phyloP scores from a whole-genome alignment of 2,888 invertebrate genomes.

The Polydrusus cervinus region DNA sequence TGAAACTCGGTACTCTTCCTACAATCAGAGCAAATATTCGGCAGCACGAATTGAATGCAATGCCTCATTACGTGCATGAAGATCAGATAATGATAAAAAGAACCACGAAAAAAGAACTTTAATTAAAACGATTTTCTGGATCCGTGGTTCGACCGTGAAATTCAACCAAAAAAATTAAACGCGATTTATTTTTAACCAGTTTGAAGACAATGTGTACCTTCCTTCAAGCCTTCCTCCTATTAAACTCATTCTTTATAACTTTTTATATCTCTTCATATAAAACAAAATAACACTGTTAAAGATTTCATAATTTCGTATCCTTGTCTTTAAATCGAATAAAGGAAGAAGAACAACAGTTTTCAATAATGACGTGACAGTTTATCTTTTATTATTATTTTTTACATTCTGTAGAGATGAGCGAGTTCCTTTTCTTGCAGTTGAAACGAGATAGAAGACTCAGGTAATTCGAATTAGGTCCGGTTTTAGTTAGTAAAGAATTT shows the following conservation, averaged over 20 bases:
- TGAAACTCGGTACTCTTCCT: neutral
- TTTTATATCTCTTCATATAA: slow-evolving; percentile 37
- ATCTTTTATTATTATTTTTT: slow-evolving; percentile 52
- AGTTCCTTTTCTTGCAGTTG: neutral
- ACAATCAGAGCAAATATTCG: slow-evolving; percentile 10
- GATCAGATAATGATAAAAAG: slow-evolving; percentile 44
- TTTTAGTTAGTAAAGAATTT: slow-evolving; percentile 64
- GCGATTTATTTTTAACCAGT: slow-evolving; percentile 46
- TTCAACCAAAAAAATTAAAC: slow-evolving; percentile 44
- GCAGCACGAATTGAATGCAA: slow-evolving; percentile 31
- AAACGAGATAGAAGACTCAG: slow-evolving; percentile 48
- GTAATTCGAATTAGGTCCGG: slow-evolving; percentile 62
- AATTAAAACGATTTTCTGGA: slow-evolving; percentile 53
- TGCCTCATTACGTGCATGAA: slow-evolving; percentile 42
- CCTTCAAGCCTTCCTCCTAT: slow-evolving; percentile 30
- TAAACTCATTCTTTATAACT: slow-evolving; percentile 30
- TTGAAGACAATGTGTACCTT: slow-evolving; percentile 36
- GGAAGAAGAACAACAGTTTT: slow-evolving; percentile 37
- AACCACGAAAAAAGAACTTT: slow-evolving; percentile 47
- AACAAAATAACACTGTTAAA: slow-evolving; percentile 36
- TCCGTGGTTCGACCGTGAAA: slow-evolving; percentile 43
- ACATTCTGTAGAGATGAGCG: slow-evolving; percentile 20
- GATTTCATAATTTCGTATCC: slow-evolving; percentile 28
- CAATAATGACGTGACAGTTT: slow-evolving; percentile 55
- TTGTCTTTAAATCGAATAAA: slow-evolving; percentile 47